phyloP scores from a whole-genome alignment of 2,888 invertebrate genomes.

The Chrysolina haemoptera region DNA sequence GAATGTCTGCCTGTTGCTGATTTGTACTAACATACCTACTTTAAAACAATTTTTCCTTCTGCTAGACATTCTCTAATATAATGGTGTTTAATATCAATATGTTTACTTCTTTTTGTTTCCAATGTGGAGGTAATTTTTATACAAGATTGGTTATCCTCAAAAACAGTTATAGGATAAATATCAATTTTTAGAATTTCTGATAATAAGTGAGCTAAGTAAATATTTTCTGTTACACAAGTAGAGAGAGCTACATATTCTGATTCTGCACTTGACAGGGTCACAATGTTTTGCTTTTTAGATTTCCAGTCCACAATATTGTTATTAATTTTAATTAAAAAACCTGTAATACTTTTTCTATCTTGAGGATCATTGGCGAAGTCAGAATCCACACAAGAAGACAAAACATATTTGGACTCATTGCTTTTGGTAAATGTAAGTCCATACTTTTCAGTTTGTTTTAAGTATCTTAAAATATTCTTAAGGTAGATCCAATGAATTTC shows the following conservation, averaged over 20 bases:
- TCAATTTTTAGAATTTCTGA: conserved; percentile 37
- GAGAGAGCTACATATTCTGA: conserved; percentile 50
- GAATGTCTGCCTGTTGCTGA: conserved; percentile 34
- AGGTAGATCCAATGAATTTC: conserved; percentile 36
- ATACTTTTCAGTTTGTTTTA: not conserved
- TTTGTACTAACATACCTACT: conserved; percentile 25
- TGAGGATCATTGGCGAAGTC: conserved; percentile 48
- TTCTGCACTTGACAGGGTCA: conserved; percentile 47
- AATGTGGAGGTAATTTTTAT: conserved; percentile 44
- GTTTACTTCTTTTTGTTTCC: conserved; percentile 31
- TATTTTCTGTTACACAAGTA: conserved; percentile 39
- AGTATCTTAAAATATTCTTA: not conserved
- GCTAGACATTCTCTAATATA: conserved; percentile 31
- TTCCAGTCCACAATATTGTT: conserved; percentile 48
- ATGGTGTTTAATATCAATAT: conserved; percentile 42
- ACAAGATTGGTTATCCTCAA: conserved; percentile 42
- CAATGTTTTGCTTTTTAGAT: conserved; percentile 37
- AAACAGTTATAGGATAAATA: conserved; percentile 40
- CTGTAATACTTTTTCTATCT: conserved; percentile 50
- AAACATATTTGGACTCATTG: conserved; percentile 14
- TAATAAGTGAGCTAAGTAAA: conserved; percentile 35
- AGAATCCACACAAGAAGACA: conserved; percentile 47
- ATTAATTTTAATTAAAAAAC: conserved; percentile 48
- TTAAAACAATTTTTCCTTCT: conserved; percentile 19
- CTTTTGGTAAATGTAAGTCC: conserved; percentile 42